Base-by-base conservation (phyloP, 1,140 invertebrate species). In the Lasioglossum baleicum region DNA sequence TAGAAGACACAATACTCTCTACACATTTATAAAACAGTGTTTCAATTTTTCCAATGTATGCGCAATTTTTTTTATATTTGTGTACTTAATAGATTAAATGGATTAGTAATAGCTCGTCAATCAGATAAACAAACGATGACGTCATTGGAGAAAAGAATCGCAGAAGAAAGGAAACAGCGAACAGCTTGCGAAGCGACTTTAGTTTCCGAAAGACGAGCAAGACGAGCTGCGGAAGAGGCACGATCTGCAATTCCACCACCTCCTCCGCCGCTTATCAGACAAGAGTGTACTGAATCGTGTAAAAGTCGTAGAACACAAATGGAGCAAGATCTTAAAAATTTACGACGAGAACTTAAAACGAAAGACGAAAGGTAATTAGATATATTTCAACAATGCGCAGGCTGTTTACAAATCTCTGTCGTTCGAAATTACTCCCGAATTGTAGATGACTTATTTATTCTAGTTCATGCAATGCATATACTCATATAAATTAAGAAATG, bases 81-180 rank as follows among this genome's bases (percentile, higher is more conserved):
- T 76, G 5, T 67, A 26, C 40, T 79, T 82, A 80, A 11, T 84
- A 96, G 96, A 92, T 90, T 97, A 72, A 95, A 96, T 85, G 95
- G 95, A 86, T 91, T 97, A 61, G 94, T 95, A 53, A 95, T 95
- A 76, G 94, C 95, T 60, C 94, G 96, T 72, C 96, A 97, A 91
- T 93, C 95, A 78, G 97, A 98, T 87, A 97, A 97, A 91, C 95
- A 97, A 84, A 95, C 95, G 66, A 93, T 98, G 83, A 94, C 95
- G 61, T 94, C 94, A 35, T 91, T 97, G 81, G 98, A 99, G 92
- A 95, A 97, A 83, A 95, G 96, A 80, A 93, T 99, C 68, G 95
- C 95, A 68, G 98, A 99, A 80, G 98, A 99, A 91, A 94, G 96
- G 48, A 96, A 97, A 86, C 94, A 95, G 85, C 95, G 96, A 82